Base-by-base conservation (phyloP, 2,797 vertebrate genomes). In the Todus mexicanus region DNA sequence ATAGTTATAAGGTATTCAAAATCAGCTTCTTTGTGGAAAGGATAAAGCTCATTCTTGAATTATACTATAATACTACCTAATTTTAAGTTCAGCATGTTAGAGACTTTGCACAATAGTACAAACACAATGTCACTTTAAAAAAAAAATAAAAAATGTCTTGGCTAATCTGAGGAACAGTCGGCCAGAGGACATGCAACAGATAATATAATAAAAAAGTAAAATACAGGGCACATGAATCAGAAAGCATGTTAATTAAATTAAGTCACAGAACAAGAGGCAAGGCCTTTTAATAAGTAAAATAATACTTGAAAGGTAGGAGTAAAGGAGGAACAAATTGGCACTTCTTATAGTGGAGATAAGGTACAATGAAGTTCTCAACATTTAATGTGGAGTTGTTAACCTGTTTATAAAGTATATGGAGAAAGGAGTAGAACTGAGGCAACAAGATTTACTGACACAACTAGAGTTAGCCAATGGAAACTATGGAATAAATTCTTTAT, bases 401-500 rank as follows among this genome's bases (percentile, higher is more conserved):
- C 6, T 31, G 4, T 53, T 77, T 57, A 54, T 37, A 63, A 78
- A 54, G 1, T 54, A 37, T 45, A 50, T 20, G 8, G 43, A 66
- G 79, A 74, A 80, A 8, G 5, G 7, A 50, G 11, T 12, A 7
- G 42, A 40, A 1, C 0, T 2, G 7, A 63, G 9, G 10, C 17
- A 74, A 45, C 3, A 63, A 78, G n/a, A 43, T 47, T 48, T 84
- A 37, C 20, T 54, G 25, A 53, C 7, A 25, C 5, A 76, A 20
- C 64, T 33, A 54, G 17, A 63, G 22, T 9, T 40, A 3, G 35
- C 2, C n/a, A 63, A 18, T 2, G 26, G 7, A 66, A 59, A n/a
- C 23, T 3, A 42, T 7, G 22, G 4, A 84, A 59, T 20, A 15
- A 45, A 70, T 89, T 57, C 11, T 6, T 45, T 3, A 15, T 72